Conservation (phyloP, 1,140 invertebrate genomes). For the Eumeta japonica region DNA sequence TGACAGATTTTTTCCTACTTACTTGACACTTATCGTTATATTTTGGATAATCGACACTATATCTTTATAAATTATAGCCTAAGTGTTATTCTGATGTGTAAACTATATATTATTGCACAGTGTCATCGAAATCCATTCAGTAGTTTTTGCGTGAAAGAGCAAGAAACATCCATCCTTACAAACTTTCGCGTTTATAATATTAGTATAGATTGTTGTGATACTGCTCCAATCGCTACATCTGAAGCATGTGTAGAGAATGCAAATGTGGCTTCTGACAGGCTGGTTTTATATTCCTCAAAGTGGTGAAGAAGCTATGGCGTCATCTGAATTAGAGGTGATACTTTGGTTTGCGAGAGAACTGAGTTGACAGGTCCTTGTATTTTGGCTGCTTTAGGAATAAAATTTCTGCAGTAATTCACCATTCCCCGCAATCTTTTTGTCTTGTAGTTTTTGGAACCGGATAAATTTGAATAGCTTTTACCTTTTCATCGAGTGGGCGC, state of each 20-base stretch:
- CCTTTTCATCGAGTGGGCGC: not conserved
- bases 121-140: too few relatives aligned
- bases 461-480: not conserved
- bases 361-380: slow-evolving; percentile 4
- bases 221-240: not conserved
- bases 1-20: too few relatives aligned
- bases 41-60: too few relatives aligned
- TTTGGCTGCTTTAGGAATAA: not conserved
- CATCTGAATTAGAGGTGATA: not conserved
- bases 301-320: not conserved
- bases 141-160: too few relatives aligned
- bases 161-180: too few relatives aligned
- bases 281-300: not conserved
- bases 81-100: too few relatives aligned
- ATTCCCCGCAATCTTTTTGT: too few relatives aligned
- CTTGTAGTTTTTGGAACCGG: slow-evolving; percentile 2
- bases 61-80: too few relatives aligned
- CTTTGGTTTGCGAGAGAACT: slow-evolving; percentile 1
- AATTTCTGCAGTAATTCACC: not conserved
- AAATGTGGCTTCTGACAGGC: not conserved
- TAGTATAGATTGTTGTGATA: too few relatives aligned
- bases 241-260: slow-evolving; percentile 4
- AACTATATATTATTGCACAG: too few relatives aligned
- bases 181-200: too few relatives aligned
- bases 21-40: too few relatives aligned